Conservation (phyloP, 2,797 vertebrate species). For the Characodon lateralis region DNA sequence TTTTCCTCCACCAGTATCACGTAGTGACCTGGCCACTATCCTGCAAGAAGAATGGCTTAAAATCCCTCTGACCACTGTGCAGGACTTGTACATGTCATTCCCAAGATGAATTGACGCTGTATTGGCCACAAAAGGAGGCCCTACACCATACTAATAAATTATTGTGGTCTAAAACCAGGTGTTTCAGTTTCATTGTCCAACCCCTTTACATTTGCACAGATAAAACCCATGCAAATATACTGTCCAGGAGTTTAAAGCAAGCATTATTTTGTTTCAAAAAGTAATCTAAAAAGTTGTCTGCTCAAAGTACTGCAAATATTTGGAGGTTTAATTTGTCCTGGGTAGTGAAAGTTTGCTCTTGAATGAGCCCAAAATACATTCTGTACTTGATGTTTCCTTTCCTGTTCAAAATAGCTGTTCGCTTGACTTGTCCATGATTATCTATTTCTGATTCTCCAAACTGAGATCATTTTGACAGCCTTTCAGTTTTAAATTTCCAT, state of each 20-base stretch:
- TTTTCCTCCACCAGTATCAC: too few species aligned
- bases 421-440: background rate
- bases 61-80: too few species aligned
- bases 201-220: background rate
- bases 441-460: background rate
- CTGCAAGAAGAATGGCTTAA: too few species aligned
- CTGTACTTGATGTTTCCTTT: background rate
- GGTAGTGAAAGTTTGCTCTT: background rate
- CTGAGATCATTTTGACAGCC: background rate
- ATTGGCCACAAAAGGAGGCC: too few species aligned
- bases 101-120: too few species aligned
- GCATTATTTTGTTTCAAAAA: background rate
- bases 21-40: too few species aligned
- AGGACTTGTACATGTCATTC: too few species aligned
- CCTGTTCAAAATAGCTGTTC: background rate
- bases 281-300: background rate
- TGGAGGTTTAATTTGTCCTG: background rate
- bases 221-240: background rate
- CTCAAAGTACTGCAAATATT: background rate
- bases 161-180: too few species aligned
- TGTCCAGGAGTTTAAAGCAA: background rate
- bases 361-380: background rate
- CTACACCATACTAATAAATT: too few species aligned
- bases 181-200: too few species aligned
- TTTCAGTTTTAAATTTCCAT: too few species aligned